Base-by-base conservation (phyloP, 1,140 invertebrate genomes). In the Eufriesea mexicana region DNA sequence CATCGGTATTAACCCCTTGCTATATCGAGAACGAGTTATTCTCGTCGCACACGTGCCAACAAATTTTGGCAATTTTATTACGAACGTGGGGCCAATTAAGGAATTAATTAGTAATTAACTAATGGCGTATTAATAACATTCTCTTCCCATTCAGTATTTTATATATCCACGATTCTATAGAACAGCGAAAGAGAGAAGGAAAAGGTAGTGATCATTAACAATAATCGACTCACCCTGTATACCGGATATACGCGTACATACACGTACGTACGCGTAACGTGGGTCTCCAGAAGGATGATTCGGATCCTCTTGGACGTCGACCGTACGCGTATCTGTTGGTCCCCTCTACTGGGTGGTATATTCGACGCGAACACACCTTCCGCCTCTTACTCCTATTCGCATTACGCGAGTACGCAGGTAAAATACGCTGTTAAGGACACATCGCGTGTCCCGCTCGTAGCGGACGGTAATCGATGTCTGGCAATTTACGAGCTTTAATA, bases 401-500 rank as follows among this genome's bases (percentile, higher is more conserved):
- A 79, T 79, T 45, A 51, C 25, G 8, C 55, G 12, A 14, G 18
- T 23, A 54, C 25, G 20, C 2, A 42, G 35, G 25, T 70, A 59
- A 70, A 16, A 12, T 10, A 23, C n/a, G 59, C 20, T 54, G 66
- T 25, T n/a, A 57, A 28, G 28, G 42, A 79, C 54, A 47, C n/a
- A 55, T 28, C 42, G 66, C 51, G 61, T 66, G 61, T 66, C 20
- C 47, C 7, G 20, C 1, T 42, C 20, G 51, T 9, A 12, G n/a
- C 6, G 12, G 66, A 47, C 49, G 66, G 25, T 79, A 79, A 79
- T 79, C 66, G 54, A 79, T 79, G 76, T 45, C 54, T 35, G 20
- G 18, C 7, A 59, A 79, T 79, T 79, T 79, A 79, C 45, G 76
- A 59, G 45, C 45, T 79, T 70, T 70, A 79, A 79, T 68, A 70